phyloP scores from a whole-genome alignment of 2,797 vertebrate species.

The Synanceia verrucosa region DNA sequence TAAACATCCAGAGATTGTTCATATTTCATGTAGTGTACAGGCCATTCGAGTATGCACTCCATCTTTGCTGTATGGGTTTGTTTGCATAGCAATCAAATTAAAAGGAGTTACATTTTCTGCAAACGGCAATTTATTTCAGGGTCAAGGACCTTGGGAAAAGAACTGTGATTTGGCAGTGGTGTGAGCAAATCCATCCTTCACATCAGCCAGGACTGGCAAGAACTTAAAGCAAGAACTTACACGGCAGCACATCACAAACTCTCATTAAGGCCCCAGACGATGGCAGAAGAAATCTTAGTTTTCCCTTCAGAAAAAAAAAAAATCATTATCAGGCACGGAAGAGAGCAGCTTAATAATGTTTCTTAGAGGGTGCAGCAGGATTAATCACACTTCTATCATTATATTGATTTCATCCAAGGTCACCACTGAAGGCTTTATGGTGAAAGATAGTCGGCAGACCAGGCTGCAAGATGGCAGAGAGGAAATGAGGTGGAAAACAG shows the following conservation, averaged over 20 bases:
- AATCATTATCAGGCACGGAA: slow-evolving; percentile 7
- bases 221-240: slow-evolving; percentile 40
- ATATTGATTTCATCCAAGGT: slow-evolving; percentile 40
- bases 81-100: slow-evolving; percentile 56
- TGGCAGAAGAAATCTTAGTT: slow-evolving; percentile 13
- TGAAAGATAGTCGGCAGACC: slow-evolving; percentile 42
- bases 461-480: slow-evolving; percentile 32
- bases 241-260: slow-evolving; percentile 33
- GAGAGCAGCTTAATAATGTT: slow-evolving; percentile 21
- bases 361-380: slow-evolving; percentile 26
- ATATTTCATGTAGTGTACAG: background rate
- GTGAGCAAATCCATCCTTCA: slow-evolving; percentile 55
- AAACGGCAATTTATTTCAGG: slow-evolving; percentile 61
- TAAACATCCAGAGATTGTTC: background rate
- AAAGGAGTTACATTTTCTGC: slow-evolving; percentile 39
- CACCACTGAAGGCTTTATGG: slow-evolving; percentile 16
- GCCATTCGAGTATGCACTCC: slow-evolving; percentile 17
- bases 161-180: slow-evolving; percentile 54
- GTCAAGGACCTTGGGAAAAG: slow-evolving; percentile 57
- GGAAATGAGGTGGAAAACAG: slow-evolving; percentile 67
- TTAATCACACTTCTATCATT: slow-evolving; percentile 27
- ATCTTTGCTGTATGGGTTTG: slow-evolving; percentile 48
- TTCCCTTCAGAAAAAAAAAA: slow-evolving; percentile 39
- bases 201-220: slow-evolving; percentile 50
- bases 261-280: slow-evolving; percentile 25